Evolutionary conservation across 2,797 vertebrate genomes (phyloP).

Genomic region (Xenentodon cancila): DNA sequence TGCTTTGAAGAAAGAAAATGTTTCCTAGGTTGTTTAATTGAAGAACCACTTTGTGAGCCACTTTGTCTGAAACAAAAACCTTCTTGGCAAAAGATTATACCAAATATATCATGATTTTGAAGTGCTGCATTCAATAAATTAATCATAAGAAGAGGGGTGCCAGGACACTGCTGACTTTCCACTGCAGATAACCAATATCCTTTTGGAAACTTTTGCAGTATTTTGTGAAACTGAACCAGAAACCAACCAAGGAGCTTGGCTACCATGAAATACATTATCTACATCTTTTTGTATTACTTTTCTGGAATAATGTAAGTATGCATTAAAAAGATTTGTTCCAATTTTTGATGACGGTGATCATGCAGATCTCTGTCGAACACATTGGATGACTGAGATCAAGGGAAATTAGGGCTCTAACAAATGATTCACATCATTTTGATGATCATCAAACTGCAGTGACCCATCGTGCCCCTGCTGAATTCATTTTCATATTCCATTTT

Average conservation of each 20-base stretch:
- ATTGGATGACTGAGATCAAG: neutral
- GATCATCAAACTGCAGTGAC: neutral
- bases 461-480: neutral
- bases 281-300: neutral
- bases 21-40: neutral
- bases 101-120: neutral
- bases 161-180: neutral
- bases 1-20: neutral
- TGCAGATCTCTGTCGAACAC: neutral
- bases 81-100: neutral
- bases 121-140: conserved; percentile 3
- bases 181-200: neutral
- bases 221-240: conserved; percentile 2
- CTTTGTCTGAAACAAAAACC: conserved; percentile 3
- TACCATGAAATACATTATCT: neutral
- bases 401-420: too few relatives aligned
- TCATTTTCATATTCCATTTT: neutral
- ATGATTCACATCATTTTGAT: neutral
- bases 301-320: neutral
- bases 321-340: neutral
- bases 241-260: neutral
- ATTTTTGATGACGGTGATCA: neutral
- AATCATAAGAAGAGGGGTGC: conserved; percentile 13
- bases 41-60: neutral
- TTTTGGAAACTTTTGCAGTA: neutral